Conservation (phyloP, 2,797 vertebrate species). For the Gambelia wislizenii region DNA sequence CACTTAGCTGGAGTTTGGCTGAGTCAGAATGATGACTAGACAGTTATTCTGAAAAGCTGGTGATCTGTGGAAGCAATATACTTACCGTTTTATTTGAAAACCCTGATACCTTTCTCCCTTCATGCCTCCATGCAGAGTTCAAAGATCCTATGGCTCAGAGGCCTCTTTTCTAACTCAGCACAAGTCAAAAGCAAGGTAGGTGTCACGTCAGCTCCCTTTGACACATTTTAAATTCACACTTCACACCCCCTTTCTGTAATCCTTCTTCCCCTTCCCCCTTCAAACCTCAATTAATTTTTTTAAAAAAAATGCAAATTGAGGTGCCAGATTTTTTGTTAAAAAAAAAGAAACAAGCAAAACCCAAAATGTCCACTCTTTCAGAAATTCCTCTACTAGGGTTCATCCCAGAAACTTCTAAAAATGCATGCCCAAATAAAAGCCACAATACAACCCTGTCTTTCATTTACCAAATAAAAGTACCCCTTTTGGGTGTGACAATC, state of each 20-base stretch:
- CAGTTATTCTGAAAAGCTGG: background rate
- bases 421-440: background rate
- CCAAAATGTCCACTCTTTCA: background rate
- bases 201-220: constrained; percentile 21
- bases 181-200: constrained; percentile 20
- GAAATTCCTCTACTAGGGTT: background rate
- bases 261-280: background rate
- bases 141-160: constrained; percentile 12
- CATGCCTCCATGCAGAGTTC: constrained; percentile 23
- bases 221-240: constrained; percentile 51
- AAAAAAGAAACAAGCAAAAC: background rate
- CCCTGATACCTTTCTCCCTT: background rate
- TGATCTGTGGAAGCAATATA: constrained; percentile 6
- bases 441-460: background rate
- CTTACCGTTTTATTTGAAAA: constrained; percentile 43
- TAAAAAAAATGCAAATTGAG: constrained; percentile 32
- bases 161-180: constrained; percentile 23
- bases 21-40: constrained; percentile 21
- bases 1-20: background rate
- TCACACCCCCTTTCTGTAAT: constrained; percentile 40
- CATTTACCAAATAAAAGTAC: background rate
- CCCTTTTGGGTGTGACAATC: background rate
- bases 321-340: constrained; percentile 5
- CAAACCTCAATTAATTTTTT: constrained; percentile 32
- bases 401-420: background rate